phyloP scores from a whole-genome alignment of 2,113 vertebrate species.

The Malurus cyaneus region DNA sequence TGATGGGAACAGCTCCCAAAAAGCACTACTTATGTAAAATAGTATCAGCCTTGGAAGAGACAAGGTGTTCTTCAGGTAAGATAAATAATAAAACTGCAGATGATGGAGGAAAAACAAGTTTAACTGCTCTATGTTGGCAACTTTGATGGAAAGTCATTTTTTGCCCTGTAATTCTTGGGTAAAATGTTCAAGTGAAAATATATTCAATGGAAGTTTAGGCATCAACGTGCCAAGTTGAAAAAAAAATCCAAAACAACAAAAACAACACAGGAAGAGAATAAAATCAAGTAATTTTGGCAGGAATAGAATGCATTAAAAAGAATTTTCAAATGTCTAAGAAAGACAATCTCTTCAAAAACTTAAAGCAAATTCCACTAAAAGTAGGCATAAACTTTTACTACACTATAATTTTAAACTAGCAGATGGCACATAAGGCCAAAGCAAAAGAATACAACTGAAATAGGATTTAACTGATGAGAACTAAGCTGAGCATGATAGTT shows the following conservation, averaged over 20 bases:
- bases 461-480: neutral
- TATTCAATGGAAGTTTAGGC: neutral
- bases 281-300: neutral
- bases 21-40: neutral
- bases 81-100: neutral
- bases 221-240: neutral
- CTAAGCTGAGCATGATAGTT: neutral
- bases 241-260: neutral
- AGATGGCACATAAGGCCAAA: neutral
- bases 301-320: neutral
- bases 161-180: neutral
- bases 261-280: neutral
- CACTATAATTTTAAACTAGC: neutral
- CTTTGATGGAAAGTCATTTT: neutral
- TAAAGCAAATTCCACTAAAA: neutral
- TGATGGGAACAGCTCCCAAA: neutral
- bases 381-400: neutral
- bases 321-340: neutral
- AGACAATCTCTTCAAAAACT: neutral
- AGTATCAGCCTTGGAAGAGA: neutral
- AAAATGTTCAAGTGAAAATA: neutral
- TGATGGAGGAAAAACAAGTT: neutral
- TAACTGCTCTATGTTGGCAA: neutral
- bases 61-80: neutral
- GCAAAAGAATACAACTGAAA: neutral